Evolutionary conservation across 2,888 invertebrate genomes (phyloP).

Genomic region (Sinodicranocentrus sp.): DNA sequence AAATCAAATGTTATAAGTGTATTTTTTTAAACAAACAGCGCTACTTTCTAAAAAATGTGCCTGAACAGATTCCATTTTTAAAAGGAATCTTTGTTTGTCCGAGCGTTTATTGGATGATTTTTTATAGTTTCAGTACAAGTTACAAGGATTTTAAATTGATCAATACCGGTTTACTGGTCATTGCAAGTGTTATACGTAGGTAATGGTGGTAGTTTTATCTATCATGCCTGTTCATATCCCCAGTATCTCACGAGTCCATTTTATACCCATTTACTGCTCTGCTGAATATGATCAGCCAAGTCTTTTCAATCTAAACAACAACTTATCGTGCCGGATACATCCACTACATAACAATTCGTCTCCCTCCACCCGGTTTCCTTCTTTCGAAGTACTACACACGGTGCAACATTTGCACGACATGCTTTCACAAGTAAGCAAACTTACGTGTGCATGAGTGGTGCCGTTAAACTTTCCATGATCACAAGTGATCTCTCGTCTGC

Average conservation of each 20-base stretch:
- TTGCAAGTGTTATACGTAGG: background rate
- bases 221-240: background rate
- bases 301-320: conserved; percentile 69
- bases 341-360: conserved; percentile 65
- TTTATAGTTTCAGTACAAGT: too few species aligned
- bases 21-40: too few species aligned
- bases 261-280: conserved; percentile 70
- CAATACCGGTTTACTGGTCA: conserved; percentile 8
- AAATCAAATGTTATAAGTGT: too few species aligned
- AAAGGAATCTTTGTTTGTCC: too few species aligned
- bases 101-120: too few species aligned
- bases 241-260: conserved; percentile 58
- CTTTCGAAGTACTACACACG: conserved; percentile 3
- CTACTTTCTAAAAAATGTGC: too few species aligned
- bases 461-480: conserved; percentile 52
- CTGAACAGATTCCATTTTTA: too few species aligned
- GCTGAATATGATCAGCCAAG: conserved; percentile 70
- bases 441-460: conserved; percentile 30
- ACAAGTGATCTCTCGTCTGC: conserved; percentile 56
- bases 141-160: conserved; percentile 10
- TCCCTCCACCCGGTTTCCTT: conserved; percentile 45
- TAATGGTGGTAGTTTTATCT: background rate
- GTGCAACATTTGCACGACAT: conserved; percentile 34
- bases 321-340: conserved; percentile 64
- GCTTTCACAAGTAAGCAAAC: conserved; percentile 25